Percentiles rank a stretch among this genome's conserved stretches.
phyloP scores from a whole-genome alignment of 2,113 vertebrate genomes.

The Corythornis madagascariensis region DNA sequence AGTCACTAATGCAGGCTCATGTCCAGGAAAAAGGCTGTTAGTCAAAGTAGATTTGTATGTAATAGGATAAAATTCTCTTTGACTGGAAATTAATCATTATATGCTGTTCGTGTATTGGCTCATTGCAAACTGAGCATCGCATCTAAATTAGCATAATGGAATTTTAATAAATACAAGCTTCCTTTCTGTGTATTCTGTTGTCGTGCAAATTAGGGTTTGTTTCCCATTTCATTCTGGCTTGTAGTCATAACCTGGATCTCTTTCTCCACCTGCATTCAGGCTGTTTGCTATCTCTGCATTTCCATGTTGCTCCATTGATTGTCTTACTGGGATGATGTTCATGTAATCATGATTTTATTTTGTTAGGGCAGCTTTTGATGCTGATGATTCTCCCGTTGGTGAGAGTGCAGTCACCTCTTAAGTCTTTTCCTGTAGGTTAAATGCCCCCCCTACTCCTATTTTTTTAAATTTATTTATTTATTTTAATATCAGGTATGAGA shows the following conservation, averaged over 20 bases:
- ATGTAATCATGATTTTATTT: background rate
- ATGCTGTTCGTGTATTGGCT: background rate
- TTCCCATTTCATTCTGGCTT: background rate
- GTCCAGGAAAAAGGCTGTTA: background rate
- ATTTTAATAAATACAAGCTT: background rate
- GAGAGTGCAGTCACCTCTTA: background rate
- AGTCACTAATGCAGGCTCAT: accelerated
- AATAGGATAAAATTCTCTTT: background rate
- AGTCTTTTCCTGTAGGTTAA: background rate
- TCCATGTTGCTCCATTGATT: background rate
- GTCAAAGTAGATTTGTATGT: background rate
- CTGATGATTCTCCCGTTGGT: accelerated
- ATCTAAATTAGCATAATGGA: background rate
- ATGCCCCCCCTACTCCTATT: too few species aligned
- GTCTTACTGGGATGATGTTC: background rate
- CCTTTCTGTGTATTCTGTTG: background rate
- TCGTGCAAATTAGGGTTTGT: background rate
- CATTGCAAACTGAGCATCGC: background rate
- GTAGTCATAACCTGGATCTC: background rate
- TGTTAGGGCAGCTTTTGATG: background rate
- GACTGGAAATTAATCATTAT: background rate
- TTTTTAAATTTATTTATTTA: background rate
- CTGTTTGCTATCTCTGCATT: background rate
- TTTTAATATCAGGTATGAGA: background rate
- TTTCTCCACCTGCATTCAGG: background rate